phyloP scores from a whole-genome alignment of 2,113 vertebrate genomes.

The Trichechus manatus region DNA sequence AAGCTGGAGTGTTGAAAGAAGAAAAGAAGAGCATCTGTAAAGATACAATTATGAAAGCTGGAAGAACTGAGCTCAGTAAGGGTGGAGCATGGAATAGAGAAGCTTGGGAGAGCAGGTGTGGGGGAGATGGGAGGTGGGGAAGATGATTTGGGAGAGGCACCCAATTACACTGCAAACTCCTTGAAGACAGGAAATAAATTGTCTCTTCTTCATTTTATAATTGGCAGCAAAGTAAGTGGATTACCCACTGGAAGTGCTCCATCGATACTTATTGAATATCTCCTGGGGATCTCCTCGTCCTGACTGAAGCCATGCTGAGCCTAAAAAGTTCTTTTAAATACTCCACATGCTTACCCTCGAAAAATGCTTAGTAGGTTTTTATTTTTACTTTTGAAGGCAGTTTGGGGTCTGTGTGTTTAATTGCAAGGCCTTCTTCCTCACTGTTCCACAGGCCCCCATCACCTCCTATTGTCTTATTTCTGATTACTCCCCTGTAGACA shows the following conservation, averaged over 20 bases:
- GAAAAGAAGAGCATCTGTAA: neutral
- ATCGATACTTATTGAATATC: neutral
- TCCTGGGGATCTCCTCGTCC: neutral
- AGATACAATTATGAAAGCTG: neutral
- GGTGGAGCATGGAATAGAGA: fast-evolving
- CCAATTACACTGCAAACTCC: neutral
- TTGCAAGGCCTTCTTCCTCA: neutral
- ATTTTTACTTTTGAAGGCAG: neutral
- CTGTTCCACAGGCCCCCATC: neutral
- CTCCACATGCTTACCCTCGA: neutral
- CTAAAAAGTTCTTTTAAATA: neutral
- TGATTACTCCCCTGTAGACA: neutral
- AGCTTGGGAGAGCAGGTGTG: neutral
- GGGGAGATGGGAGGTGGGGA: neutral
- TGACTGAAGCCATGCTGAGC: neutral
- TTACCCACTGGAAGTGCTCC: neutral
- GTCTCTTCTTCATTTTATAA: slow-evolving; percentile 41
- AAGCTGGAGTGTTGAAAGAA: neutral
- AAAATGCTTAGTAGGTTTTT: neutral
- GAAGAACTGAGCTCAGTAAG: neutral
- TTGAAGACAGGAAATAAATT: neutral
- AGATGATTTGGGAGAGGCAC: neutral
- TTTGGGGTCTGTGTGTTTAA: neutral
- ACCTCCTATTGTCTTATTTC: neutral
- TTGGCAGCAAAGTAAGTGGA: neutral